These are phyloP conservation scores for Lydus trimaculatus DNA, from an alignment of 2,888 invertebrate species.

Conservation along the genomic window DNA sequence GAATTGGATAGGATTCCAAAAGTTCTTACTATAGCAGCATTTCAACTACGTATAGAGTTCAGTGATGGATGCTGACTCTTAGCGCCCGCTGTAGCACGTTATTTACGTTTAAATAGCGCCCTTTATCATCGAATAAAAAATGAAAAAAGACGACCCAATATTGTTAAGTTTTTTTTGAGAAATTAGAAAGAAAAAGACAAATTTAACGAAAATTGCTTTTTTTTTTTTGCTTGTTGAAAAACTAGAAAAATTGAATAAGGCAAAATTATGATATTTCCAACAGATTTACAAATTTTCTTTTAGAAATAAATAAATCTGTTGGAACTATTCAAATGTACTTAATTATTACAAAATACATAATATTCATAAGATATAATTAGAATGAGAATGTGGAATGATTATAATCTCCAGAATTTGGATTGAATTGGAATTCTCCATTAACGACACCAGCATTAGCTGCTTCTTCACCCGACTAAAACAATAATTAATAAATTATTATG, in stretches of 20 bases:
- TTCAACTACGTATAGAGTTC: too few species aligned
- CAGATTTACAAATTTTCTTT: not conserved
- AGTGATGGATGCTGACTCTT: too few species aligned
- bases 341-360: not conserved
- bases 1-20: too few species aligned
- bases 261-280: not conserved
- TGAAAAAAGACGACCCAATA: too few species aligned
- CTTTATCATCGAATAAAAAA: too few species aligned
- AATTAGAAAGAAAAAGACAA: not conserved
- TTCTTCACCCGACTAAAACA: constrained; percentile 20
- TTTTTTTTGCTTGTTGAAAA: too few species aligned
- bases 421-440: constrained; percentile 20
- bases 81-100: too few species aligned
- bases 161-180: too few species aligned
- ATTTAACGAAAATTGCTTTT: not conserved
- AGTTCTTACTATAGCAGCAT: too few species aligned
- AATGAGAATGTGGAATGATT: constrained; percentile 21
- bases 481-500: constrained; percentile 6
- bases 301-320: not conserved
- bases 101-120: too few species aligned
- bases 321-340: not conserved
- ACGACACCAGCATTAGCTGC: constrained; percentile 9
- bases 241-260: constrained; percentile 1
- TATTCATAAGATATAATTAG: not conserved
- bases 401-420: constrained; percentile 11